Percentiles rank a stretch among this genome's conserved stretches.
phyloP scores from a whole-genome alignment of 64 coral and sea anemone species.

The Stichodactyla mertensii region DNA sequence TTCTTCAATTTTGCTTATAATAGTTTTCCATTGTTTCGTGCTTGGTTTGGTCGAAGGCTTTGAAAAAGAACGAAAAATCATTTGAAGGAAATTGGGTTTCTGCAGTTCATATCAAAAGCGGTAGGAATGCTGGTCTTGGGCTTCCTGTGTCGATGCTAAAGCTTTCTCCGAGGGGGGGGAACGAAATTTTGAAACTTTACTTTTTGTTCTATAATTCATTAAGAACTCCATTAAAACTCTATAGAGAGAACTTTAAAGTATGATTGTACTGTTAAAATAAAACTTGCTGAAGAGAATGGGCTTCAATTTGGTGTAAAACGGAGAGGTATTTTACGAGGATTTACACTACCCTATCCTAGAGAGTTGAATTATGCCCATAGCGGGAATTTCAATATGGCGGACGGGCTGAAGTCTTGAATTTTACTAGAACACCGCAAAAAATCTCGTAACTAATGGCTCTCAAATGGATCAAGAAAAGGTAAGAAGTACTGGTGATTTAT shows the following conservation, averaged over 20 bases:
- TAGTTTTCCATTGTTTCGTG: background rate
- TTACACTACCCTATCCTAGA: background rate
- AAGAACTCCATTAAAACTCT: background rate
- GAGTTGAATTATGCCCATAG: background rate
- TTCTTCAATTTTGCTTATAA: background rate
- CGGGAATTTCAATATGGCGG: constrained; percentile 29
- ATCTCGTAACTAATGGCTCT: background rate
- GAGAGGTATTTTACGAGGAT: background rate
- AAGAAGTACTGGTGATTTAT: background rate
- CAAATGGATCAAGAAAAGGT: background rate
- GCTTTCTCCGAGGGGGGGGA: background rate
- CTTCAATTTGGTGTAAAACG: background rate
- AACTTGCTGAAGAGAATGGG: no score
- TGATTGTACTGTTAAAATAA: no score
- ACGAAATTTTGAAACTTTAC: background rate
- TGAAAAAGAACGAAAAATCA: no score
- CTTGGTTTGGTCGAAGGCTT: background rate
- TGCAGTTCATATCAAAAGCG: no score
- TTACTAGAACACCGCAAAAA: background rate
- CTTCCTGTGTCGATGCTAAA: background rate
- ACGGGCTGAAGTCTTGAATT: background rate
- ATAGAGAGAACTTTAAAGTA: no score
- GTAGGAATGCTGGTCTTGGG: background rate
- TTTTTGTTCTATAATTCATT: background rate
- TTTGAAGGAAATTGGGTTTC: no score